Conservation (phyloP, 2,113 vertebrate genomes). For the Seriola rivoliana region DNA sequence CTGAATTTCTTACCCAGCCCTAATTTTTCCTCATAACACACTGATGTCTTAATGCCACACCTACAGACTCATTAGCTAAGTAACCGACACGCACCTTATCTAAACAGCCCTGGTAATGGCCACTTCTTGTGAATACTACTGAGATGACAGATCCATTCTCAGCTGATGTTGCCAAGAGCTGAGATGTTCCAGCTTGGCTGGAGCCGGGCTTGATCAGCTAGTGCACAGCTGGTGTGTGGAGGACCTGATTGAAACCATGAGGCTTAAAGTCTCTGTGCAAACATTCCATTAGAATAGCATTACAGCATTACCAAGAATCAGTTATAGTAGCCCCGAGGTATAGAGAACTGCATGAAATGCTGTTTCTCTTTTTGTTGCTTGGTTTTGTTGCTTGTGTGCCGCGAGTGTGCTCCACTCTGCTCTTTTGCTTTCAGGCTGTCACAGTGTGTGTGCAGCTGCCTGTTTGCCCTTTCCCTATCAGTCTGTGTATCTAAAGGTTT, state of each 20-base stretch:
- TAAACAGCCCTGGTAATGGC: conserved; percentile 2
- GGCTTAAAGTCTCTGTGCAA: conserved; percentile 57
- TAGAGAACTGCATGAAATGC: background rate
- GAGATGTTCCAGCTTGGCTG: conserved; percentile 48
- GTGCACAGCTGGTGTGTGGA: conserved; percentile 57
- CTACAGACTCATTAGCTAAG: background rate
- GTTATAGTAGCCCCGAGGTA: conserved; percentile 26
- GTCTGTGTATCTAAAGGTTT: conserved; percentile 58
- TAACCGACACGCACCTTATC: background rate
- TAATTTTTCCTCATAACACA: background rate
- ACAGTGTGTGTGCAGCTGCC: conserved; percentile 20
- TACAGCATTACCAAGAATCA: conserved; percentile 42
- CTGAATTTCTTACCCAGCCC: background rate
- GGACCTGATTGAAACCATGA: conserved; percentile 61
- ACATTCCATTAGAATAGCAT: conserved; percentile 54
- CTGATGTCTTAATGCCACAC: background rate
- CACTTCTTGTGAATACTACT: background rate
- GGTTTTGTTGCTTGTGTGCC: background rate
- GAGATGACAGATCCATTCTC: background rate
- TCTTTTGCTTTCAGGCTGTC: conserved; percentile 34
- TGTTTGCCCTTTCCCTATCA: conserved; percentile 30
- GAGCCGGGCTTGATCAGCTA: conserved; percentile 22
- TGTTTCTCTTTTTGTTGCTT: background rate
- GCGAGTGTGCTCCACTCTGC: background rate
- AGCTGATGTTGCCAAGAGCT: conserved; percentile 28